Evolutionary conservation across 2,113 vertebrate genomes (phyloP).

Genomic region (Anguilla japonica): DNA sequence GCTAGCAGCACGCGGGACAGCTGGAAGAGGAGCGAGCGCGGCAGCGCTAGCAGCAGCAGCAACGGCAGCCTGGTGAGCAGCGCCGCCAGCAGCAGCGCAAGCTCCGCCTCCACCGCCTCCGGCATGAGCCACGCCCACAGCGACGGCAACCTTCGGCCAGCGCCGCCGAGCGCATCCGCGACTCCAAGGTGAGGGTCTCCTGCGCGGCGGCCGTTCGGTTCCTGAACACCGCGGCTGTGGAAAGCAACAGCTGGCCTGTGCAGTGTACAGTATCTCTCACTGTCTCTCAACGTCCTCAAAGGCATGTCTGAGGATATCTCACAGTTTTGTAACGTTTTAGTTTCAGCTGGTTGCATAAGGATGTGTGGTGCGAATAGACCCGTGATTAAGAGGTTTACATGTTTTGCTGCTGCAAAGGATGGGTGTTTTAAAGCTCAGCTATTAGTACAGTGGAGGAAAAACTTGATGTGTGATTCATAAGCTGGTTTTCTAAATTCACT

Average conservation of each 20-base stretch:
- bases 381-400: no score
- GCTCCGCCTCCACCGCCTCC: slow-evolving; percentile 83
- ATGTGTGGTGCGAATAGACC: no score
- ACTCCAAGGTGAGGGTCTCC: slow-evolving; percentile 87
- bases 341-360: no score
- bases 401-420: no score
- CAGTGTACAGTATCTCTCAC: background rate
- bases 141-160: slow-evolving; percentile 91
- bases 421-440: no score
- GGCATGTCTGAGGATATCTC: no score
- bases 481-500: no score
- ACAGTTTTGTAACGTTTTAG: no score
- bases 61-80: slow-evolving; percentile 91
- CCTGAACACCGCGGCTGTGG: background rate
- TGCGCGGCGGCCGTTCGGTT: background rate
- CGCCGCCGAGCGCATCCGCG: slow-evolving; percentile 93
- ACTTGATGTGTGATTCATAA: no score
- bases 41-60: slow-evolving; percentile 81
- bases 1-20: slow-evolving; percentile 79
- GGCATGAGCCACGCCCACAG: slow-evolving; percentile 96
- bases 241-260: background rate
- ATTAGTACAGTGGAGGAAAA: no score
- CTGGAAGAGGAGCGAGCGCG: slow-evolving; percentile 91
- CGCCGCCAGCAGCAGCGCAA: slow-evolving; percentile 81
- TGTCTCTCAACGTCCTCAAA: background rate